Evolutionary conservation across 1,140 invertebrate species (phyloP), one percentile per base, ranked within the genome.

Genomic region (Aradophagus sp.): DNA sequence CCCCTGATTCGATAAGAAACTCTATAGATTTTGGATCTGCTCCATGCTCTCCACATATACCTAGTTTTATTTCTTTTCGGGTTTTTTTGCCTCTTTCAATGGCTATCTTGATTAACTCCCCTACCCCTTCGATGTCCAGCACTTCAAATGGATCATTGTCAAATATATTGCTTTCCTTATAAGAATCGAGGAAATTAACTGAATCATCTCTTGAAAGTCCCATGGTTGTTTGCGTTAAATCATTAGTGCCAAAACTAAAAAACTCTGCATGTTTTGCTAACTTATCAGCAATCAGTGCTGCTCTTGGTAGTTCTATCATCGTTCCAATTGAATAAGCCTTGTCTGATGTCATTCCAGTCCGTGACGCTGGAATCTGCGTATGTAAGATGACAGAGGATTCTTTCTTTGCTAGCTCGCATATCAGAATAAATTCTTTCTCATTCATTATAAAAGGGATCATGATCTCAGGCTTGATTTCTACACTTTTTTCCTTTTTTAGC

Each of bases 171-270:
- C 14, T 26, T 56, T 56, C 52, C 20, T 15, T 26, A 27, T 56
- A 55, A 42, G 23, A 55, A 56, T 23, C 16, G 12, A 44, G 31
- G 52, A 56, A 56, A 32, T 23, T 27, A 19, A 16, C 53, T 45
- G 20, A 27, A 45, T 58, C 53, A 45, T 58, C 53, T 35, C 53
- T 35, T 26, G 39, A 45, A 36, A 58, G 11, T 35, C 53, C 53
- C 17, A 36, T 27, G 12, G 41, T 45, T 13, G 32, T 58, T 45
- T 58, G 53, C 13, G 53, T 58, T 36, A 58, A 36, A 45, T 58
- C 53, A 45, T 58, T 58, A 36, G 53, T 58, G 23, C 53, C 53
- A 29, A 58, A 58, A 17, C 39, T 45, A 45, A 45, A 58, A 36
- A 36, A 58, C 12, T 58, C 53, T 27, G 14, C 53, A 26, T 38